These are phyloP conservation scores for Spea hammondii DNA, from an alignment of 2,797 vertebrate species.

Conservation along the genomic window DNA sequence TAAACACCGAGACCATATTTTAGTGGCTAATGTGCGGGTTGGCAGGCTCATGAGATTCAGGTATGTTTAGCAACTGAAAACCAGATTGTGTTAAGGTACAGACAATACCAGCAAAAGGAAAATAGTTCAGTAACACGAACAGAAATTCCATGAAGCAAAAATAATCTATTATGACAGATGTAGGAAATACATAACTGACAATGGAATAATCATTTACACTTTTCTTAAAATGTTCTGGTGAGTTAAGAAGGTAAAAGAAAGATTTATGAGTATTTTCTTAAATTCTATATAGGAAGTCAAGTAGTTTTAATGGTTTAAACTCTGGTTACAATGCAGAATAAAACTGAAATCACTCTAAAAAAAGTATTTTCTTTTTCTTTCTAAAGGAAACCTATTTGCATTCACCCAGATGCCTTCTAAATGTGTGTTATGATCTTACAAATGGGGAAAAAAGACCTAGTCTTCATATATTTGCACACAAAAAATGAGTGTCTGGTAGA, in stretches of 20 bases:
- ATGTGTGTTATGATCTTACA: too few species aligned
- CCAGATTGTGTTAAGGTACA: background rate
- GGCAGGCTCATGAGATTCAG: constrained; percentile 33
- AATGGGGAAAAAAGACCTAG: too few species aligned
- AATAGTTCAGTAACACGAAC: background rate
- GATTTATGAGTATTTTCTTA: constrained; percentile 21
- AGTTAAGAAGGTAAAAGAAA: constrained; percentile 29
- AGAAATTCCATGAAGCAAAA: constrained; percentile 33
- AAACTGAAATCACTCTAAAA: background rate
- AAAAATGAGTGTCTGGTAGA: too few species aligned
- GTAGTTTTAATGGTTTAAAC: background rate
- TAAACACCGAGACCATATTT: constrained; percentile 45
- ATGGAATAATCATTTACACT: constrained; percentile 49
- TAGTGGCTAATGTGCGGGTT: constrained; percentile 47
- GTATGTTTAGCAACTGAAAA: constrained; percentile 31
- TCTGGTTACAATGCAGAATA: background rate
- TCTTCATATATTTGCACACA: too few species aligned
- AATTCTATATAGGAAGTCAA: constrained; percentile 13
- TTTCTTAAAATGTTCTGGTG: constrained; percentile 28
- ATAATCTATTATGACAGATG: constrained; percentile 49
- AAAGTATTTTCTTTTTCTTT: background rate
- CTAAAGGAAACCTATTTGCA: background rate
- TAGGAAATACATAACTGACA: constrained; percentile 44
- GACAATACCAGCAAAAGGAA: background rate
- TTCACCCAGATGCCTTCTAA: background rate